phyloP scores from a whole-genome alignment of 2,888 invertebrate species.

The Cephus pygmeus region DNA sequence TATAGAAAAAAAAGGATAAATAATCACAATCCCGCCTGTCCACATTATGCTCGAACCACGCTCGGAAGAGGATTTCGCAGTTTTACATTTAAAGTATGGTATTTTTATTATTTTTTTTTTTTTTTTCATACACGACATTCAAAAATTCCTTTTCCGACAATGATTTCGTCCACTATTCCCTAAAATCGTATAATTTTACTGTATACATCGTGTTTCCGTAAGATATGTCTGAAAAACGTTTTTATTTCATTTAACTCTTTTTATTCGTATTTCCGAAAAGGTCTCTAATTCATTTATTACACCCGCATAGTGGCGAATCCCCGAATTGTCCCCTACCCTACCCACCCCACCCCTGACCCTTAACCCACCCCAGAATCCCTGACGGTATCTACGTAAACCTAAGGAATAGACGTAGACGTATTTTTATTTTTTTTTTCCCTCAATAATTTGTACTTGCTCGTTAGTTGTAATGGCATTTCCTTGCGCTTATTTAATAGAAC shows the following conservation, averaged over 20 bases:
- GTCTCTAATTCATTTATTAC: neutral
- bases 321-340: constrained; percentile 11
- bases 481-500: constrained; percentile 41
- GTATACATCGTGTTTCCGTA: constrained; percentile 61
- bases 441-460: constrained; percentile 65
- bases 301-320: neutral
- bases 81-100: constrained; percentile 9
- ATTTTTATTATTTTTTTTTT: constrained; percentile 29
- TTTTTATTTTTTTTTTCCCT: constrained; percentile 33
- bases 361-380: constrained; percentile 23
- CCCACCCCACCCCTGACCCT: constrained; percentile 18
- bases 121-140: constrained; percentile 34
- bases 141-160: constrained; percentile 1
- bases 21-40: constrained; percentile 26
- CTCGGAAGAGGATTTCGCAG: constrained; percentile 12
- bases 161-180: constrained; percentile 25
- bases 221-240: constrained; percentile 59
- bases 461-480: constrained; percentile 62
- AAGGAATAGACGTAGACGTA: constrained; percentile 56
- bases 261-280: constrained; percentile 20
- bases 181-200: constrained; percentile 63
- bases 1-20: constrained; percentile 8
- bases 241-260: constrained; percentile 26
- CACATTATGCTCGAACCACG: constrained; percentile 45
- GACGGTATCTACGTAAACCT: constrained; percentile 49